Conservation (phyloP, 2,797 vertebrate genomes). For the Myotis pilosus region DNA sequence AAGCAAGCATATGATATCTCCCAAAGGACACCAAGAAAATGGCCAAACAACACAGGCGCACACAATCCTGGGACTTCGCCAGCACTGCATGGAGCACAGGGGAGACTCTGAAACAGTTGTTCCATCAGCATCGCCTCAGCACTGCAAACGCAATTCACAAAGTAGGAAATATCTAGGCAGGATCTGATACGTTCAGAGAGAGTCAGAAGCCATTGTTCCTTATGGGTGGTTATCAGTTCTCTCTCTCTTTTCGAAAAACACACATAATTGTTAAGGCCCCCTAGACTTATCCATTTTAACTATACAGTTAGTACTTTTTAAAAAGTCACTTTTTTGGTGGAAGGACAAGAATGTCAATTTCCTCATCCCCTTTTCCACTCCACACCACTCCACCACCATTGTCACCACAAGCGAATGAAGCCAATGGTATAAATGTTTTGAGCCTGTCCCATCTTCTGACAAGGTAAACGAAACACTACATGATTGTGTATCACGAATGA, state of each 20-base stretch:
- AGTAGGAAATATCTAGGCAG: neutral
- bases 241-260: slow-evolving; percentile 31
- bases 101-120: neutral
- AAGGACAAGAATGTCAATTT: neutral
- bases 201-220: neutral
- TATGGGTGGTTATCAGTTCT: neutral
- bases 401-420: neutral
- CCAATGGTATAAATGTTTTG: neutral
- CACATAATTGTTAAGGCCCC: neutral
- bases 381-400: accelerated
- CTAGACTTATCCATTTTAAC: neutral
- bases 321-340: neutral
- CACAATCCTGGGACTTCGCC: neutral
- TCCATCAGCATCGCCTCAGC: neutral
- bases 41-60: slow-evolving; percentile 45
- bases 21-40: neutral
- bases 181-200: neutral
- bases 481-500: neutral
- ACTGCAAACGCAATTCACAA: neutral
- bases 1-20: neutral
- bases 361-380: neutral
- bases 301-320: neutral
- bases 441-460: neutral
- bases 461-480: neutral
- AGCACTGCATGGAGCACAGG: neutral